Percentiles rank a stretch among this genome's conserved stretches.
Conservation (phyloP, 2,113 vertebrate genomes). For the Marcusenius ussheri region DNA sequence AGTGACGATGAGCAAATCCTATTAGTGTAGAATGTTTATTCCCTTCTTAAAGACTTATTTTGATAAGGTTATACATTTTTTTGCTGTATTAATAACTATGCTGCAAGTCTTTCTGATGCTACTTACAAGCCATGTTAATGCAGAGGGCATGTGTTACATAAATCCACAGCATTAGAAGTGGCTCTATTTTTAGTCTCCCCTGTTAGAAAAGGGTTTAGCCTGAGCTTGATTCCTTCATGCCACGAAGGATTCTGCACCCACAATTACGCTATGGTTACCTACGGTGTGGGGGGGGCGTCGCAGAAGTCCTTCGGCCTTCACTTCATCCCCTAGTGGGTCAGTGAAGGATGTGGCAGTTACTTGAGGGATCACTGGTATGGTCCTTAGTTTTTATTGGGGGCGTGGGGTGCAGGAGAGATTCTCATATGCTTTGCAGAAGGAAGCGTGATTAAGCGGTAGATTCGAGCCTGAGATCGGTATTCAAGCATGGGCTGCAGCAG, state of each 20-base stretch:
- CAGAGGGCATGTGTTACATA: conserved; percentile 34
- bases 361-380: background rate
- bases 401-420: background rate
- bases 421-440: background rate
- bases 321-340: conserved; percentile 13
- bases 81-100: conserved; percentile 47
- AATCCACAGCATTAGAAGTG: conserved; percentile 28
- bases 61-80: conserved; percentile 46
- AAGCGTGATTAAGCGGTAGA: background rate
- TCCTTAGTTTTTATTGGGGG: background rate
- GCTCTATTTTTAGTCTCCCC: conserved; percentile 31
- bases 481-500: background rate
- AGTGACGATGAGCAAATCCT: background rate
- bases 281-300: background rate
- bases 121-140: conserved; percentile 37
- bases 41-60: background rate
- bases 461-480: background rate
- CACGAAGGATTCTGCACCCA: conserved; percentile 26
- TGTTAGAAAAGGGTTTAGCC: conserved; percentile 16
- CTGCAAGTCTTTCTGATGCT: conserved; percentile 39
- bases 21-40: background rate
- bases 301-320: conserved; percentile 11
- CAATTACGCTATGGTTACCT: conserved; percentile 35
- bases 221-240: conserved; percentile 16
- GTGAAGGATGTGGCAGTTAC: background rate